These are phyloP conservation scores for Equus przewalskii DNA, from an alignment of 2,113 vertebrate species.

Conservation along the genomic window DNA sequence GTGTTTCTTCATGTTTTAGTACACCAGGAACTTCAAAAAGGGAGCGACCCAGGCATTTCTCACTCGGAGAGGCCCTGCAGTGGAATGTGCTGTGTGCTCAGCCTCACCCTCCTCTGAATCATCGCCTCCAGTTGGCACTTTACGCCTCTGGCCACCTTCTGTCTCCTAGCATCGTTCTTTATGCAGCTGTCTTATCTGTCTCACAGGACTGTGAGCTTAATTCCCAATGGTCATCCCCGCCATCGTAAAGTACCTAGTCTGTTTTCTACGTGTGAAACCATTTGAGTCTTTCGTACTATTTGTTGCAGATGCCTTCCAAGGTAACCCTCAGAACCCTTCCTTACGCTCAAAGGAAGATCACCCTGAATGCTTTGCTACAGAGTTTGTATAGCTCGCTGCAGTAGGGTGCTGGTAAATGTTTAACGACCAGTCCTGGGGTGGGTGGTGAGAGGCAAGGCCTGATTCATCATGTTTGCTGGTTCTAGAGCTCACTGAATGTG, in stretches of 20 bases:
- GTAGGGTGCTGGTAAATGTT: background rate
- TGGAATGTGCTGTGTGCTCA: background rate
- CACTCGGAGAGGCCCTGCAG: background rate
- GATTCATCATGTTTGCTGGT: background rate
- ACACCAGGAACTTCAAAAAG: background rate
- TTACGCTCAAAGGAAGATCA: background rate
- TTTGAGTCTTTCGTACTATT: background rate
- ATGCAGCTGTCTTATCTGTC: background rate
- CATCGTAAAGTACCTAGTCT: background rate
- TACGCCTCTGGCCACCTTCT: background rate
- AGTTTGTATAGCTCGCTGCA: background rate
- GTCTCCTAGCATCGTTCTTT: background rate
- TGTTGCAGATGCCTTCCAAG: background rate
- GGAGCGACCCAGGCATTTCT: fast-evolving
- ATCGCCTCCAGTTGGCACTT: background rate
- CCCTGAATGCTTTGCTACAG: background rate
- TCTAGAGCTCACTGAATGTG: background rate
- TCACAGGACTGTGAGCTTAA: background rate
- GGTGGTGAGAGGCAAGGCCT: background rate
- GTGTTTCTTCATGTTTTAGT: background rate
- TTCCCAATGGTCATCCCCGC: background rate
- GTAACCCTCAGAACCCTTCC: background rate
- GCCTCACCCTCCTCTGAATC: background rate
- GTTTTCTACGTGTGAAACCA: background rate
- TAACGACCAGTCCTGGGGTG: background rate